These are phyloP conservation scores for Ptychadena robeensis DNA, from an alignment of 2,797 vertebrate species.

Conservation along the genomic window DNA sequence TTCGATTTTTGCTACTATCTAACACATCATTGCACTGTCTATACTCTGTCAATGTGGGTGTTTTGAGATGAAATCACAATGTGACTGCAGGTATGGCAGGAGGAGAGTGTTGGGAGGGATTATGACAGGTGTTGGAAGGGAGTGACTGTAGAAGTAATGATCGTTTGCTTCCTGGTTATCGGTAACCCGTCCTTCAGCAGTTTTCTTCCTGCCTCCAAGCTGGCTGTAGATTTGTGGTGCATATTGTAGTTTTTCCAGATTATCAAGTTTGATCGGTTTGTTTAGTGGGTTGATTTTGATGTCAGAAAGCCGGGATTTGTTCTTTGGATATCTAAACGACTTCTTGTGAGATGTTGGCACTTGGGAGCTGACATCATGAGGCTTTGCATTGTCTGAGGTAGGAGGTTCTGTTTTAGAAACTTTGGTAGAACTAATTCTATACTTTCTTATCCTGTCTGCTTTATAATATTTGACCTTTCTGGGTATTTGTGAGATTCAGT, in stretches of 20 bases:
- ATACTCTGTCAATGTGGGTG: too few species aligned
- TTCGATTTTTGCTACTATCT: too few species aligned
- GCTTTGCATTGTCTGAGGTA: background rate
- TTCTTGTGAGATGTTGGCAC: background rate
- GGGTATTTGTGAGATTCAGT: too few species aligned
- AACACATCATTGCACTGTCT: too few species aligned
- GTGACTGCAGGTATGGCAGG: background rate
- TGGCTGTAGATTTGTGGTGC: conserved; percentile 6
- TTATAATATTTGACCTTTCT: too few species aligned
- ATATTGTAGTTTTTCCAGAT: background rate
- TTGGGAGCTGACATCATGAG: background rate
- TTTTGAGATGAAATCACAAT: too few species aligned
- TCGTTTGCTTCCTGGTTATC: conserved; percentile 37
- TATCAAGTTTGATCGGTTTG: background rate
- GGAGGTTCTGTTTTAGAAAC: background rate
- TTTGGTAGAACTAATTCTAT: too few species aligned
- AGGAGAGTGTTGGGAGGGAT: background rate
- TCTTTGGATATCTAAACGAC: background rate
- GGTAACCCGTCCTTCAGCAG: background rate
- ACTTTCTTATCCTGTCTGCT: too few species aligned
- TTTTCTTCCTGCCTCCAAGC: background rate
- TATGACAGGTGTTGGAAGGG: conserved; percentile 38
- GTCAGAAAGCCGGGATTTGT: background rate
- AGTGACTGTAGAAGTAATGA: conserved; percentile 25
- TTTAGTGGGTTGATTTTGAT: background rate